These are phyloP conservation scores for Diachrysia chrysitis DNA, from an alignment of 2,888 invertebrate genomes.

Conservation along the genomic window DNA sequence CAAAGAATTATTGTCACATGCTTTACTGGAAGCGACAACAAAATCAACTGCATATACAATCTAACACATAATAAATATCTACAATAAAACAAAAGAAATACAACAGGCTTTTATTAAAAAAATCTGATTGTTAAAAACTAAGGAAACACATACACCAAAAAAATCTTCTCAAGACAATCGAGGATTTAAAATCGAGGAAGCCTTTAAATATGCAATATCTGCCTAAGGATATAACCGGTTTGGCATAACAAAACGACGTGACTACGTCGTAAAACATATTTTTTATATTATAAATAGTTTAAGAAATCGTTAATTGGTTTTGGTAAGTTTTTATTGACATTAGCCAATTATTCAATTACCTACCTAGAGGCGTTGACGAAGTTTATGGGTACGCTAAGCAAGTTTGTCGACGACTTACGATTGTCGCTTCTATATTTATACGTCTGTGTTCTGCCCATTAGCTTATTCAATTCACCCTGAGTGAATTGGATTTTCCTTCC, in stretches of 20 bases:
- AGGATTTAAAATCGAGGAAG: conserved; percentile 55
- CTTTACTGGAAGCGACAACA: conserved; percentile 63
- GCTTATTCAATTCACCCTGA: conserved; percentile 85
- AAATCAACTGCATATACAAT: background rate
- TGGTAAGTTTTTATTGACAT: conserved; percentile 65
- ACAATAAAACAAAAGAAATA: background rate
- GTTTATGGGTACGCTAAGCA: conserved; percentile 48
- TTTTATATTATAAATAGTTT: conserved; percentile 59
- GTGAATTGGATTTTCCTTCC: conserved; percentile 81
- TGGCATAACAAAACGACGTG: conserved; percentile 58
- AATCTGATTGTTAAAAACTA: conserved; percentile 13
- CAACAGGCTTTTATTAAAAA: background rate
- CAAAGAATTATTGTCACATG: conserved; percentile 47
- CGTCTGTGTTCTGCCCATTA: conserved; percentile 78
- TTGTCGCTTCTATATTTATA: conserved; percentile 65
- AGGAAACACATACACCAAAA: conserved; percentile 36
- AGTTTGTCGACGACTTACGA: conserved; percentile 63
- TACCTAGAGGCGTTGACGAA: conserved; percentile 58
- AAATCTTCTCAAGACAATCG: conserved; percentile 38
- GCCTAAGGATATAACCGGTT: conserved; percentile 59
- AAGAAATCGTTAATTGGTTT: conserved; percentile 63
- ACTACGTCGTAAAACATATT: conserved; percentile 61
- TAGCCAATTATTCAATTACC: conserved; percentile 64
- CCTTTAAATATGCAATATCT: conserved; percentile 51
- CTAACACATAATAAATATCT: background rate